Evolutionary conservation across 2,888 invertebrate genomes (phyloP).

Genomic region (Dasysyrphus albostriatus): DNA sequence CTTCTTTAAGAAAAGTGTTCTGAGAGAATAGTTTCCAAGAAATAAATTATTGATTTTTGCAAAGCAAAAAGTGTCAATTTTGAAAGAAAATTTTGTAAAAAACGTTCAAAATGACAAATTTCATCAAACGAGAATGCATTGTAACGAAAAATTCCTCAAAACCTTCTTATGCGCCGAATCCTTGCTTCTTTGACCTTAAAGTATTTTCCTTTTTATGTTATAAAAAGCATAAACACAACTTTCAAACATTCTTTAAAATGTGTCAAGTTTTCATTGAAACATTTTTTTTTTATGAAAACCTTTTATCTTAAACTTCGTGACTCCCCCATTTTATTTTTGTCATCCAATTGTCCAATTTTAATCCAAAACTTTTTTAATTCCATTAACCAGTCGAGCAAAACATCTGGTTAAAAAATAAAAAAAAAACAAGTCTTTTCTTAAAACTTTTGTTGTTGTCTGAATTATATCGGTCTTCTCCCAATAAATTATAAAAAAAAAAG

Average conservation of each 20-base stretch:
- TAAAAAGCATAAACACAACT: too few species aligned
- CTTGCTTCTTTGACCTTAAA: neutral
- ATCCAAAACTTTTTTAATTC: conserved; percentile 58
- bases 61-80: too few species aligned
- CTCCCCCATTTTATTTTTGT: neutral
- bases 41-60: too few species aligned
- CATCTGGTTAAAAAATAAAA: conserved; percentile 16
- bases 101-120: too few species aligned
- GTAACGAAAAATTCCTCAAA: too few species aligned
- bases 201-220: too few species aligned
- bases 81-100: too few species aligned
- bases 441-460: conserved; percentile 2
- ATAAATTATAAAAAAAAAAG: conserved; percentile 45
- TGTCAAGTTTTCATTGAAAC: conserved; percentile 3
- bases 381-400: conserved; percentile 46
- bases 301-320: conserved; percentile 1
- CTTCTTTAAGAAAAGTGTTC: too few species aligned
- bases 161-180: too few species aligned
- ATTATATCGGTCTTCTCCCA: conserved; percentile 40
- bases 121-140: too few species aligned
- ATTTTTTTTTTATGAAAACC: conserved; percentile 9
- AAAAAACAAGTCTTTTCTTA: neutral
- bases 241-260: conserved; percentile 1
- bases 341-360: conserved; percentile 23
- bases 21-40: too few species aligned